phyloP scores from a whole-genome alignment of 2,113 vertebrate genomes.

The Bubalus kerabau region DNA sequence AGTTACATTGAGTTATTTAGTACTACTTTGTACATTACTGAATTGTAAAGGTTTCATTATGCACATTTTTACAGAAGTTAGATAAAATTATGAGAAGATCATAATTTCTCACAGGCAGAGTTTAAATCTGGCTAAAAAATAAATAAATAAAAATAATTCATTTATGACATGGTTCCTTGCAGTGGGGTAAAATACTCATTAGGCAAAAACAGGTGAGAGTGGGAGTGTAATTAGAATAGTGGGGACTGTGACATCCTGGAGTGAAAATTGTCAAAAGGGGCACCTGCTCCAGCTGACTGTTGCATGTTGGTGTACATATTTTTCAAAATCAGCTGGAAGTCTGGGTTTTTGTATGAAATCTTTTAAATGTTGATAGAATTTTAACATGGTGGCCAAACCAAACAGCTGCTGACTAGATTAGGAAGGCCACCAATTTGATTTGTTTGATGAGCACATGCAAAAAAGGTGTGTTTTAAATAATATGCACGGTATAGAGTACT shows the following conservation, averaged over 20 bases:
- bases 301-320: not conserved
- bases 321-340: not conserved
- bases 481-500: not conserved
- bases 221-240: not conserved
- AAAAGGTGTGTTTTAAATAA: not conserved
- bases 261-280: not conserved
- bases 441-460: not conserved
- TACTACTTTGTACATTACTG: not conserved
- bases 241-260: not conserved
- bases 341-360: not conserved
- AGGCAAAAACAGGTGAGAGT: not conserved
- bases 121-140: not conserved
- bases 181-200: not conserved
- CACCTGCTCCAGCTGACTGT: not conserved
- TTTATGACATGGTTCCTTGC: not conserved
- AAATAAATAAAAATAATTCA: not conserved
- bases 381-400: not conserved
- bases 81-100: not conserved
- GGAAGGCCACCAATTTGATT: not conserved
- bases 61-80: not conserved
- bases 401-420: not conserved
- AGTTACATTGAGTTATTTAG: not conserved
- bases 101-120: not conserved
- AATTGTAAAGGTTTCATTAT: not conserved
- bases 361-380: slow-evolving; percentile 12